Base-by-base conservation (phyloP, 2,888 invertebrate species). In the Trichacis sp. region DNA sequence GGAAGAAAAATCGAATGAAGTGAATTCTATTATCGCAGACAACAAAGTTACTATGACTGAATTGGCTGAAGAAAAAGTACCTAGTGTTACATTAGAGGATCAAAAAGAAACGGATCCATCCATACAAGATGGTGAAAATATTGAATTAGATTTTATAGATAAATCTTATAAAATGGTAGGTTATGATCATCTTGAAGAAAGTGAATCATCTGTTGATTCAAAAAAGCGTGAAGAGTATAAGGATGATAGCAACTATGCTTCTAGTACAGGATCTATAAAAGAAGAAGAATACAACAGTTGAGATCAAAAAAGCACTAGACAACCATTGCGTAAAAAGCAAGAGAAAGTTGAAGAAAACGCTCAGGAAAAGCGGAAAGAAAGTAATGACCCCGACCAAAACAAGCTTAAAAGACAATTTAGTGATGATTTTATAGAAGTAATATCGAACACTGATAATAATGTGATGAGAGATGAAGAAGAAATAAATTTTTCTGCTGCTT, bases 321-420 rank as follows among this genome's bases (percentile, higher is more conserved):
- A 60, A 48, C 29, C 63, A 33, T 59, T 55, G 50, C 50, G 57
- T 52, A 61, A 64, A 45, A 63, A 55, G 51, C 68, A 56, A 57
- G 65, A 68, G 14, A 62, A 42, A 40, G 20, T 58, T 1, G 64
- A 48, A 9, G 65, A 61, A 12, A 62, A 29, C 36, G n/a, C 18
- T 9, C 48, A 40, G 8, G 40, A 40, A 5, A 40, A 3, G 14
- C 59, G 3, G 19, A 46, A 19, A 59, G 53, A 15, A 54, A 60
- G 49, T 8, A n/a, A n/a, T 11, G 47, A 43, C 0, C 3, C 12
- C 6, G 45, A 5, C 15, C 33, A 43, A 55, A 30, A 46, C 1
- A 58, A 15, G 1, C 3, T 53, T 14, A n/a, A 29, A 36, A 60
- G 53, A 36, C 57, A 63, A 45, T 64, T 64, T 24, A 56, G 58